Conservation (phyloP, 1,140 invertebrate species). For the Lepidotrigona ventralis region DNA sequence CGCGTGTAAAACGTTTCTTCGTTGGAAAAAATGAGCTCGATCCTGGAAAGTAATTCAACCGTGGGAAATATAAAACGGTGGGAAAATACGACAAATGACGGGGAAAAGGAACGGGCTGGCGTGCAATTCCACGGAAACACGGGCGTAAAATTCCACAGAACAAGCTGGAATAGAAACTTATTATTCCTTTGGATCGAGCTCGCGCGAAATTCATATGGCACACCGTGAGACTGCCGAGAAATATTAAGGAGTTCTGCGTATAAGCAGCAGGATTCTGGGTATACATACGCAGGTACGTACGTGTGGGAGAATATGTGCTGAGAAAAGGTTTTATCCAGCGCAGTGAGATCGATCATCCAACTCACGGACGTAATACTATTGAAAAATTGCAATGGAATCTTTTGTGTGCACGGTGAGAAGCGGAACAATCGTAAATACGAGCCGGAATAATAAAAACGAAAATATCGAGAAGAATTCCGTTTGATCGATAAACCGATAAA, state of each 20-base stretch:
- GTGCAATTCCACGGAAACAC: slow-evolving; percentile 31
- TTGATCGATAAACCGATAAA: background rate
- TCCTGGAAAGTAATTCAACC: slow-evolving; percentile 3
- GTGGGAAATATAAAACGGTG: background rate
- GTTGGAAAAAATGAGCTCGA: background rate
- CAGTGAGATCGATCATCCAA: slow-evolving; percentile 48
- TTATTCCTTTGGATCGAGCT: slow-evolving; percentile 57
- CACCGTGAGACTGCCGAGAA: slow-evolving; percentile 40
- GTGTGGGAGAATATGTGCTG: slow-evolving; percentile 44
- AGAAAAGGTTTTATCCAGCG: slow-evolving; percentile 47
- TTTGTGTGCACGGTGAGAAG: slow-evolving; percentile 21
- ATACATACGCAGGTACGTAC: background rate
- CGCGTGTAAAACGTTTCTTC: background rate
- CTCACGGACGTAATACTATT: slow-evolving; percentile 40
- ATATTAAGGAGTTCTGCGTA: slow-evolving; percentile 50
- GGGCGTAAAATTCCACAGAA: slow-evolving; percentile 24
- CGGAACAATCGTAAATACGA: slow-evolving; percentile 10
- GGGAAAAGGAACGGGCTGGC: background rate
- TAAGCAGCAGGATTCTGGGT: slow-evolving; percentile 34
- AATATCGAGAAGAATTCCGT: background rate
- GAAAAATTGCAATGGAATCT: slow-evolving; percentile 43
- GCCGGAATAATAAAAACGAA: slow-evolving; percentile 23
- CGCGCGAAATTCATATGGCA: slow-evolving; percentile 31
- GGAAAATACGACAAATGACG: slow-evolving; percentile 16
- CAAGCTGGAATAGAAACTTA: slow-evolving; percentile 51